Percentiles rank a stretch among this genome's conserved stretches.
Conservation (phyloP, 1,140 invertebrate species). For the Ceratina calcarata region DNA sequence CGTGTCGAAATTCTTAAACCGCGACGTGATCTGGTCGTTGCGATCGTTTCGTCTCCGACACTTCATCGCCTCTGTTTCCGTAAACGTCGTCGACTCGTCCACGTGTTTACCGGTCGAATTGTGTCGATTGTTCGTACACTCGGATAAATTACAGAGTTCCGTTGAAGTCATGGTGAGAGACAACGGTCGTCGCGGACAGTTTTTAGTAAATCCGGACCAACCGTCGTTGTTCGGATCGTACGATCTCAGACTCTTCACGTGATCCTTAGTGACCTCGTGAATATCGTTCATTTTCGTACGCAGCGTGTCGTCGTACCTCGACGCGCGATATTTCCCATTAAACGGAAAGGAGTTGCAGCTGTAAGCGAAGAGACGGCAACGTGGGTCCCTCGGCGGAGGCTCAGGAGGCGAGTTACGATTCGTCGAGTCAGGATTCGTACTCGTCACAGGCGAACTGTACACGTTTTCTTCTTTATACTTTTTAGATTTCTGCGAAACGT, state of each 20-base stretch:
- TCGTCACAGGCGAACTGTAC: slow-evolving; percentile 5
- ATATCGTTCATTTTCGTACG: slow-evolving; percentile 12
- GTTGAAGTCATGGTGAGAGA: slow-evolving; percentile 44
- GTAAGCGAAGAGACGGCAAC: slow-evolving; percentile 79
- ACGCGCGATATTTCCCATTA: slow-evolving; percentile 76
- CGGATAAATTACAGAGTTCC: slow-evolving; percentile 39
- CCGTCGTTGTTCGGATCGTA: slow-evolving; percentile 53
- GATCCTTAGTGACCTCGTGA: slow-evolving; percentile 8
- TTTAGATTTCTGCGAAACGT: slow-evolving; percentile 55
- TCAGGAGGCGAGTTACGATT: slow-evolving; percentile 79
- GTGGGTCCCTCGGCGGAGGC: slow-evolving; percentile 87
- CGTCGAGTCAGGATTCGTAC: slow-evolving; percentile 69
- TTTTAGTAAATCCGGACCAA: slow-evolving; percentile 7
- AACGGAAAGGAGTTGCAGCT: slow-evolving; percentile 75
- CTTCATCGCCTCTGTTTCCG: slow-evolving; percentile 51
- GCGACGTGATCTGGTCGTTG: slow-evolving; percentile 53
- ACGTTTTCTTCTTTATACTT: not conserved
- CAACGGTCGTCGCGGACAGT: slow-evolving; percentile 54
- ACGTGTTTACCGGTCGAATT: slow-evolving; percentile 48
- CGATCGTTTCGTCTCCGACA: slow-evolving; percentile 53
- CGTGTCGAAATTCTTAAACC: slow-evolving; percentile 17
- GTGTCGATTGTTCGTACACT: slow-evolving; percentile 50
- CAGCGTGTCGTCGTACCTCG: slow-evolving; percentile 23
- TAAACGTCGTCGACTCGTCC: slow-evolving; percentile 25
- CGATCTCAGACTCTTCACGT: slow-evolving; percentile 31